Base-by-base conservation (phyloP, 2,797 vertebrate species). In the Momotus momota region DNA sequence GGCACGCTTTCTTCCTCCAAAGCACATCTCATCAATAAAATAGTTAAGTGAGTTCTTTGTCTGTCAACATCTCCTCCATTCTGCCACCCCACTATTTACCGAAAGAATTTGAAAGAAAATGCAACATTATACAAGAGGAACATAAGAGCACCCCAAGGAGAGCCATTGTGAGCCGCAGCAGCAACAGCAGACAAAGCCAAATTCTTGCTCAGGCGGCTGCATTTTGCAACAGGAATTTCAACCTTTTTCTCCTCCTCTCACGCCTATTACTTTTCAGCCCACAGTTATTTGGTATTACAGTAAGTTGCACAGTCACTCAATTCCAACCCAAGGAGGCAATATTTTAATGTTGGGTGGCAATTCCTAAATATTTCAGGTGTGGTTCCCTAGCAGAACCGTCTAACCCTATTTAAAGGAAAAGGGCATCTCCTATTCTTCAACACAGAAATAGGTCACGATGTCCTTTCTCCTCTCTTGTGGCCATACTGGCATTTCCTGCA, bases 161-260 rank as follows among this genome's bases (percentile, higher is more conserved):
- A 64, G 14, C 27, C 27, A 38, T 23, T 14, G 12, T n/a, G 13
- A 5, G 40, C 35, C 40, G 8, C 66, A 62, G 6, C 38, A 79
- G 16, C 0, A 1, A 61, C 26, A 75, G 27, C 2, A 12, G 86
- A 64, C 0, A 0, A 58, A 22, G 26, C 22, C 51, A 64, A 31
- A 72, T 69, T 85, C 55, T 45, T 65, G 23, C 20, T 73, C 35
- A 65, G 41, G 14, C 74, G 62, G 45, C 25, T 65, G 29, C 41
- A 35, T 52, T 81, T 54, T 65, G 14, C 14, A 8, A 49, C 55
- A 69, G n/a, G 29, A 12, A 14, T 27, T 71, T 70, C 51, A 78
- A 23, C 54, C 4, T 72, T 19, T 48, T 89, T 43, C 46, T 86
- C 41, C n/a, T 84, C 33, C 29, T 78, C 52, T 74, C 57, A 71